A percentile compares a stretch with the other conserved stretches of the same genome.
phyloP scores from a whole-genome alignment of 2,888 invertebrate genomes.

The Stramonita haemastoma region DNA sequence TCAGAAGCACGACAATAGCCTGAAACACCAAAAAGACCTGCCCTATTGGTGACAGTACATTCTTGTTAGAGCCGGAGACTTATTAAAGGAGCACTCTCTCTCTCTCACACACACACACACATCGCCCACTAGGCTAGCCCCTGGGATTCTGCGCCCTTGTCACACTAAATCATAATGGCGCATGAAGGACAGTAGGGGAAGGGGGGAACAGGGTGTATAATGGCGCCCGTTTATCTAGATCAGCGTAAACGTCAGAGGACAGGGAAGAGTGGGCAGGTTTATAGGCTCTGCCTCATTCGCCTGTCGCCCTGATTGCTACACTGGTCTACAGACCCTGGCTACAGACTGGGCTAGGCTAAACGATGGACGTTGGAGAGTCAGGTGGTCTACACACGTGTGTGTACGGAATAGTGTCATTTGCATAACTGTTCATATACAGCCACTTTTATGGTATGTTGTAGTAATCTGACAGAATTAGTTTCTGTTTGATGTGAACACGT shows the following conservation, averaged over 20 bases:
- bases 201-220: neutral
- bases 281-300: neutral
- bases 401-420: neutral
- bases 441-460: too few species aligned
- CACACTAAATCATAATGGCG: slow-evolving; percentile 31
- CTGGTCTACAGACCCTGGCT: neutral
- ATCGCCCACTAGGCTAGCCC: neutral
- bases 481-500: too few species aligned
- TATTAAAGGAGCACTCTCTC: neutral
- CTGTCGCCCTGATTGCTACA: neutral
- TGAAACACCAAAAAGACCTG: too few species aligned
- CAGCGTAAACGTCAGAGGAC: slow-evolving; percentile 13
- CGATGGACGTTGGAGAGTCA: neutral
- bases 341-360: neutral
- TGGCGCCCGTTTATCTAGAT: slow-evolving; percentile 26
- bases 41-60: neutral
- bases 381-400: neutral
- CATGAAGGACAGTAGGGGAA: neutral
- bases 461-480: too few species aligned
- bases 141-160: slow-evolving; percentile 16
- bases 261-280: slow-evolving; percentile 16
- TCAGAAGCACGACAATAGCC: too few species aligned
- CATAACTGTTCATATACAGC: neutral
- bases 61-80: neutral
- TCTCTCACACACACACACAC: neutral